These are phyloP conservation scores for Polylopha cassiicola DNA, from an alignment of 2,888 invertebrate species.

Conservation along the genomic window DNA sequence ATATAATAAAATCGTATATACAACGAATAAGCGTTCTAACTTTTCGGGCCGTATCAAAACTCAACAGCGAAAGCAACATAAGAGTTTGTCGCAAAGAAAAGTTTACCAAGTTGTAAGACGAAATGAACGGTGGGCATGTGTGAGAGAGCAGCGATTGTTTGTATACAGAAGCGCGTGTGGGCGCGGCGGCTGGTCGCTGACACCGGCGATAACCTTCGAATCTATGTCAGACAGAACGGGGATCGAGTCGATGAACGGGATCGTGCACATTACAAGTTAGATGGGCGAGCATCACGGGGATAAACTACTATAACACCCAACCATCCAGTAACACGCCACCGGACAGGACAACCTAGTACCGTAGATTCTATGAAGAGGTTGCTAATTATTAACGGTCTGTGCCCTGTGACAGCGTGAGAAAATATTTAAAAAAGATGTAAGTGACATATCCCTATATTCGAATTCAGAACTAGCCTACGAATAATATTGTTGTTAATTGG, in stretches of 20 bases:
- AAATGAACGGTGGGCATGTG: conserved; percentile 12
- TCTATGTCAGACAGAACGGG: conserved; percentile 65
- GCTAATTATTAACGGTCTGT: conserved; percentile 19
- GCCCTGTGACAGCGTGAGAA: conserved; percentile 14
- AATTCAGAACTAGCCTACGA: too few relatives aligned
- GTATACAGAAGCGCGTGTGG: conserved; percentile 67
- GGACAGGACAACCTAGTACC: conserved; percentile 24
- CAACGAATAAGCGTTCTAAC: too few relatives aligned
- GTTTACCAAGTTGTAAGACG: conserved; percentile 10
- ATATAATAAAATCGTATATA: too few relatives aligned
- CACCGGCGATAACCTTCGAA: conserved; percentile 72
- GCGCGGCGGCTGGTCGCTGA: conserved; percentile 71
- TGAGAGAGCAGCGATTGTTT: conserved; percentile 48
- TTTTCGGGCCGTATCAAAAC: too few relatives aligned
- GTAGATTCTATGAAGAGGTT: conserved; percentile 34
- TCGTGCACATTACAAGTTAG: conserved; percentile 31
- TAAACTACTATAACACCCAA: too few relatives aligned
- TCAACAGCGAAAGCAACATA: conserved; percentile 1
- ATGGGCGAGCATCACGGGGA: conserved; percentile 27
- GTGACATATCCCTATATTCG: conserved; percentile 6
- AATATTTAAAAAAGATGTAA: too few relatives aligned
- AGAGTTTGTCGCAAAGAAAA: conserved; percentile 1
- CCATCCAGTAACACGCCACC: too few relatives aligned
- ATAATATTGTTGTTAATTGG: too few relatives aligned
- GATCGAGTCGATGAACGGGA: conserved; percentile 52